Evolutionary conservation across 2,797 vertebrate genomes (phyloP).

Genomic region (Chromis chromis): DNA sequence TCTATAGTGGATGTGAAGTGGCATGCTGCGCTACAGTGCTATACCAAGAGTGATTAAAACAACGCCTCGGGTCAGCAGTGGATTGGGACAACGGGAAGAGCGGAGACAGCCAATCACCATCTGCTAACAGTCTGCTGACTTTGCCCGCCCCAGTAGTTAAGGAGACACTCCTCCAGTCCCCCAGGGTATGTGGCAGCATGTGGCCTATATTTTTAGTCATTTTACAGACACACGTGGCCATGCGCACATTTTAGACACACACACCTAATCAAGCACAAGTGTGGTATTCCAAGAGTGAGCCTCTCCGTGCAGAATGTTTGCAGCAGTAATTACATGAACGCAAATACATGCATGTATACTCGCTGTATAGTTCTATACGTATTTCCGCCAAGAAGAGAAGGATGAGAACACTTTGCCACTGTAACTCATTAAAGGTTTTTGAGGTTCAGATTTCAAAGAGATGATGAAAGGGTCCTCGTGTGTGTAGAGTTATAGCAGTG

Average conservation of each 20-base stretch:
- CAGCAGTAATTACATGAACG: conserved; percentile 26
- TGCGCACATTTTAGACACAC: conserved; percentile 25
- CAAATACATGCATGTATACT: conserved; percentile 10
- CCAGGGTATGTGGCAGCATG: conserved; percentile 42
- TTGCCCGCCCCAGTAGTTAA: conserved; percentile 66
- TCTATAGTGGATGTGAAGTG: conserved; percentile 33
- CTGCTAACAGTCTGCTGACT: conserved; percentile 69
- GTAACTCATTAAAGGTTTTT: conserved; percentile 1
- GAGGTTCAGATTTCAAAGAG: conserved; percentile 14
- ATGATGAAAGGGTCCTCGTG: conserved; percentile 22
- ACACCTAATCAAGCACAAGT: conserved; percentile 26
- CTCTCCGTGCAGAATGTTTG: conserved; percentile 40
- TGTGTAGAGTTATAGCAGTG: background rate
- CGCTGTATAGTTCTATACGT: background rate
- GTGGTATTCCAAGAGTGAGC: background rate
- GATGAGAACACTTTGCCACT: background rate
- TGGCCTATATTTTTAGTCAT: conserved; percentile 54
- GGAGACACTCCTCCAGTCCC: conserved; percentile 60
- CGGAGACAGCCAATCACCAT: conserved; percentile 66
- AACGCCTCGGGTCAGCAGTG: conserved; percentile 68
- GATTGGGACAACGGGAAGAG: conserved; percentile 64
- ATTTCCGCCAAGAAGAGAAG: conserved; percentile 13
- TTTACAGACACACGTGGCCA: conserved; percentile 32
- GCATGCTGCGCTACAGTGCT: conserved; percentile 21
- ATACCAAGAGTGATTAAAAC: conserved; percentile 79